Base-by-base conservation (phyloP, 1,140 invertebrate genomes). In the Micrasema minimum region DNA sequence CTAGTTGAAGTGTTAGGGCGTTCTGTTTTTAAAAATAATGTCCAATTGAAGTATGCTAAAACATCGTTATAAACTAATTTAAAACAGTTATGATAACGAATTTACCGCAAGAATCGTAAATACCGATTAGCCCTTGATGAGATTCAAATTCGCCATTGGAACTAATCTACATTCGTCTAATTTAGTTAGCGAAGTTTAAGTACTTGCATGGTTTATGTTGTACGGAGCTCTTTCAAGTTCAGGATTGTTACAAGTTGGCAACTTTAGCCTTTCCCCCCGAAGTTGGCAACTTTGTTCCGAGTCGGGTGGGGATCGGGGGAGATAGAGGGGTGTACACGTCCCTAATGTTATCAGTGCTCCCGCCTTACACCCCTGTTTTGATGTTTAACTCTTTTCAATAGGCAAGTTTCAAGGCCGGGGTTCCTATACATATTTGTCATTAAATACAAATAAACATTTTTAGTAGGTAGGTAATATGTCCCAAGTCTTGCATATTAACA, bases 161-260 rank as follows among this genome's bases (percentile, higher is more conserved):
- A 59, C 55, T 59, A 59, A 41, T 59, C 55, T 59, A 59, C 35
- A 55, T 55, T 55, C 51, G 23, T 55, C 51, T 41, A 59, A 59
- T 59, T 59, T 59, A 59, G 55, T 59, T 59, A 59, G 55, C 43
- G 18, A 48, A 48, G 16, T 48, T 48, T 48, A 20, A 48, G 20
- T 55, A 31, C 55, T 59, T 59, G 37, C 37, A 59, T 16, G 51
- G 51, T 55, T 55, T 59, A 59, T 59, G 37, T 59, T 59, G 16
- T 59, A 59, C 35, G 11, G 35, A 23, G 22, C 48, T 59, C 55
- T 59, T 59, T 59, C 55, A 59, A 59, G 55, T 59, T 59, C 55
- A 59, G 55, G 55, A 59, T 59, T 59, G 55, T 59, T 59, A 59
- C 55, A 38, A 59, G 55, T 59, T 41, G 18, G 9, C 35, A 41